phyloP scores from a whole-genome alignment of 2,113 vertebrate genomes.

The Aix galericulata region DNA sequence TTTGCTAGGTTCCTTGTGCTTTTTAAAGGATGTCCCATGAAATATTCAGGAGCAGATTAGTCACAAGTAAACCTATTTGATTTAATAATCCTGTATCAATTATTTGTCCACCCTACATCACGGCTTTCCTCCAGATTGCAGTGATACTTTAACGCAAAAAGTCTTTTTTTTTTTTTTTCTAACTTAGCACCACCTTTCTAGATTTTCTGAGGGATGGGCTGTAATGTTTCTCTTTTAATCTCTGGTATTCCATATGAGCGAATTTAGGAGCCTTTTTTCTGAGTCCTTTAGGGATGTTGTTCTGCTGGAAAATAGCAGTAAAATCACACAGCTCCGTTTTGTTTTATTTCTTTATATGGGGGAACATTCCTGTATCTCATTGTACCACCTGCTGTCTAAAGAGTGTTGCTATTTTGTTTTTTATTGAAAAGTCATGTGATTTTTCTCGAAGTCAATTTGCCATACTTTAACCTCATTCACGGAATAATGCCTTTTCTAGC shows the following conservation, averaged over 20 bases:
- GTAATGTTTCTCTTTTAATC: conserved; percentile 33
- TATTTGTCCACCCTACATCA: background rate
- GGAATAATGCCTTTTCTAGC: conserved; percentile 34
- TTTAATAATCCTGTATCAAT: background rate
- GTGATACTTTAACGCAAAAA: background rate
- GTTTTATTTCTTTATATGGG: conserved; percentile 59
- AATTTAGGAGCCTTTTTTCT: conserved; percentile 45
- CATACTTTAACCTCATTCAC: conserved; percentile 13
- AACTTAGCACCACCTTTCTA: background rate
- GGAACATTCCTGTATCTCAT: conserved; percentile 59
- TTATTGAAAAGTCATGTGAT: conserved; percentile 62
- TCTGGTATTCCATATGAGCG: background rate
- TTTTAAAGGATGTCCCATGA: background rate
- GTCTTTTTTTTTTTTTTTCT: background rate
- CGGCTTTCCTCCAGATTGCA: background rate
- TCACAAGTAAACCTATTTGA: background rate
- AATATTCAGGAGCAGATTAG: background rate
- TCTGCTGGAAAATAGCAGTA: conserved; percentile 46
- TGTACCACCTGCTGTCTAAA: conserved; percentile 67
- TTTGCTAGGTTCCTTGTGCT: background rate
- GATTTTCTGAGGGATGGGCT: background rate
- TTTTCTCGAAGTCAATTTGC: conserved; percentile 54
- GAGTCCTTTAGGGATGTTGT: conserved; percentile 40
- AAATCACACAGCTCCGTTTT: conserved; percentile 46
- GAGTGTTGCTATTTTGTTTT: conserved; percentile 58